Evolutionary conservation across 2,797 vertebrate species (phyloP).

Genomic region (Lophotriccus pileatus): DNA sequence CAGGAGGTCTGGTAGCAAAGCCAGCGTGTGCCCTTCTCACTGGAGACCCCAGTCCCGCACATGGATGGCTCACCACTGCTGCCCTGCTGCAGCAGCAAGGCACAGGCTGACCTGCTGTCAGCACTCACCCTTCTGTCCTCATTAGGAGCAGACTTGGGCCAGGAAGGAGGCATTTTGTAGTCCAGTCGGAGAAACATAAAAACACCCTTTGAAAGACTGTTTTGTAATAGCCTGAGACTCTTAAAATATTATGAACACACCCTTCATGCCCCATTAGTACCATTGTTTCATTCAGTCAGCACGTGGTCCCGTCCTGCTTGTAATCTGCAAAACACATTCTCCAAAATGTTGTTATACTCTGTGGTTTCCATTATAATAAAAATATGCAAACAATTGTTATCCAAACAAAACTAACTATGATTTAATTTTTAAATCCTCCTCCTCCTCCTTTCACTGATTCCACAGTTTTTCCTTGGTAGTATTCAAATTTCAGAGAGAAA

Average conservation of each 20-base stretch:
- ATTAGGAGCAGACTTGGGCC: background rate
- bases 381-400: background rate
- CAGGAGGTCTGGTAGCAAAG: background rate
- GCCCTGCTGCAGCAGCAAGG: background rate
- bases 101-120: background rate
- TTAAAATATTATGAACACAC: background rate
- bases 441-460: background rate
- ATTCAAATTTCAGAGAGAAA: conserved; percentile 32
- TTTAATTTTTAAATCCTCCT: conserved; percentile 29
- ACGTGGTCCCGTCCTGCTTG: background rate
- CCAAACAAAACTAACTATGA: background rate
- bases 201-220: background rate
- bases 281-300: background rate
- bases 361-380: background rate
- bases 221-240: background rate
- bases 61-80: accelerated
- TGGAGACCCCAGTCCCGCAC: accelerated
- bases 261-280: background rate
- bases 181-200: background rate
- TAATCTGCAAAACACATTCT: background rate
- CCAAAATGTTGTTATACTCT: background rate
- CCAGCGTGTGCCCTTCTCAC: background rate
- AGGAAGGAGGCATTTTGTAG: background rate
- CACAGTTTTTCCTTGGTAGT: background rate
- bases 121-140: background rate